Conservation (phyloP, 64 coral and sea anemone species). For the Montipora foliosa region DNA sequence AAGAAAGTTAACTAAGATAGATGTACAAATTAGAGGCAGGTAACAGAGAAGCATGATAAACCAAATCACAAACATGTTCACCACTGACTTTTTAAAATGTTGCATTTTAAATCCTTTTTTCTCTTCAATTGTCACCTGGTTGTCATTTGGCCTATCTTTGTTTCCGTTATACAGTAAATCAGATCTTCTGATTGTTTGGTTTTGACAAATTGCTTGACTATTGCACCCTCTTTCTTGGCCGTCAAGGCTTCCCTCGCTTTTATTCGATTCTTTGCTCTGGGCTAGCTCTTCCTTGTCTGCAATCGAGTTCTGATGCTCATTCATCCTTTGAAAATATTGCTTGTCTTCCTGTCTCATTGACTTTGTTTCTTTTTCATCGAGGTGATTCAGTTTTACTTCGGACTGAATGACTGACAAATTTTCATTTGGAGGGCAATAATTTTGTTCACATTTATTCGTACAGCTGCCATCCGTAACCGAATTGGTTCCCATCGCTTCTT, state of each 20-base stretch:
- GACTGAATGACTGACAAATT: background rate
- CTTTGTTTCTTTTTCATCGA: background rate
- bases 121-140: background rate
- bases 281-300: background rate
- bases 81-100: slow-evolving; percentile 41
- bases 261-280: background rate
- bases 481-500: background rate
- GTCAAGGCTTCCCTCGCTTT: background rate
- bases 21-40: slow-evolving; percentile 17
- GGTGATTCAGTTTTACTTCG: background rate
- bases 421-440: background rate
- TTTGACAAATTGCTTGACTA: background rate
- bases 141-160: background rate
- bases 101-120: slow-evolving; percentile 22
- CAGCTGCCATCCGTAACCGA: background rate
- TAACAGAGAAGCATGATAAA: slow-evolving; percentile 38
- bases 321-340: background rate
- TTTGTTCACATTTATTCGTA: background rate
- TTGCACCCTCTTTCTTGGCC: background rate
- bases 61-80: slow-evolving; percentile 49
- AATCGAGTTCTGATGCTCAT: background rate
- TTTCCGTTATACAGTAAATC: background rate
- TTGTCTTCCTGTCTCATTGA: background rate
- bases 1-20: background rate
- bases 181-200: background rate